A percentile compares a stretch with the other conserved stretches of the same genome.
These are phyloP conservation scores for Trachelus stipa DNA, from an alignment of 2,888 invertebrate genomes.

Conservation along the genomic window DNA sequence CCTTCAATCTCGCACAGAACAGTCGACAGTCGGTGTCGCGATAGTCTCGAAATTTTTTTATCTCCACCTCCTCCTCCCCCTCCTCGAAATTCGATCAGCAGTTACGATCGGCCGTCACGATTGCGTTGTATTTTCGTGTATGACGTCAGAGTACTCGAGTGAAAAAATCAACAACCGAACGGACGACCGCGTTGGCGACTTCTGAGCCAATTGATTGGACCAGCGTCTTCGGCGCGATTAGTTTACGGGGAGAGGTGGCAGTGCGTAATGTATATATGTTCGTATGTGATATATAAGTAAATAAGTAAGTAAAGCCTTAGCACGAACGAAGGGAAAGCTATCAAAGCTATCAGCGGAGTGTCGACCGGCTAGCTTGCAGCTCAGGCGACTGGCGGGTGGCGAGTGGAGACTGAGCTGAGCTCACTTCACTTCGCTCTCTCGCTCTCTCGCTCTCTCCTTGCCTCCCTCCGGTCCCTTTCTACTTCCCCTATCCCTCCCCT, in stretches of 20 bases:
- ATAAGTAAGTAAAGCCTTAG: conserved; percentile 32
- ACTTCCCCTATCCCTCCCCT: background rate
- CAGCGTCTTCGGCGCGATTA: no score
- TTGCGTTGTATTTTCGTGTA: no score
- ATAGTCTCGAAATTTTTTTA: no score
- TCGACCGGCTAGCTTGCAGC: conserved; percentile 40
- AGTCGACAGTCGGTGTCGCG: no score
- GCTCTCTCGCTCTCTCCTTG: conserved; percentile 10
- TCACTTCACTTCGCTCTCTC: conserved; percentile 28
- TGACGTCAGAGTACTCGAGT: no score
- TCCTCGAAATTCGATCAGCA: no score
- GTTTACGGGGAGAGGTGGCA: background rate
- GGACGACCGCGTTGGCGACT: no score
- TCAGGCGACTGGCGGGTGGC: conserved; percentile 40
- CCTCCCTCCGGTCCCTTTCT: background rate
- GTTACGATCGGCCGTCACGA: no score
- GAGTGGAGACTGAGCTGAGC: conserved; percentile 39
- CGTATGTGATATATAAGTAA: conserved; percentile 22
- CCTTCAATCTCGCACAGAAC: no score
- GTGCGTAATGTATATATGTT: conserved; percentile 2
- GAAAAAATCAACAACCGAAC: no score
- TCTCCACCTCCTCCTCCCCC: no score
- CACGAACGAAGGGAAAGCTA: conserved; percentile 37
- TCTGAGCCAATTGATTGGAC: no score
- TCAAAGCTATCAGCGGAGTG: conserved; percentile 41